Base-by-base conservation (phyloP, 2,888 invertebrate species). In the Dryadula phaetusa region DNA sequence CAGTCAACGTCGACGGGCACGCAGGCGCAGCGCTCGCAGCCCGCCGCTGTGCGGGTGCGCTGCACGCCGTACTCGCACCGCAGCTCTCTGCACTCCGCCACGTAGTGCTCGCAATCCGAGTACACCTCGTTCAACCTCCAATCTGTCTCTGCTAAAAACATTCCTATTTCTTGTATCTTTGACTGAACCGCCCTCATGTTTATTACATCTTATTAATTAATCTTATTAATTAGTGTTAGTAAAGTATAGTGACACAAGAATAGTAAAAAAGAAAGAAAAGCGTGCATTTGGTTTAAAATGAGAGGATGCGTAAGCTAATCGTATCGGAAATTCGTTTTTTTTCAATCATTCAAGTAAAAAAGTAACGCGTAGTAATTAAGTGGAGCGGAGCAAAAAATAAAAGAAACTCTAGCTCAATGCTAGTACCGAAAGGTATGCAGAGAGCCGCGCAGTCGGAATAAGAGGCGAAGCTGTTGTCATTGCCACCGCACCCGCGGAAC, bases 401-500 rank as follows among this genome's bases (percentile, higher is more conserved):
- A 34, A 3, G 40, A 3, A 18, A 4, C n/a, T 22, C 56, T 37
- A 16, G n/a, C 8, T 22, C 56, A 16, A 40, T 22, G 25, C 56
- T 6, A 16, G 56, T 56, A 56, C 56, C 56, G 56, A 40, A 22
- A 56, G 56, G 56, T 70, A 74, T 74, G 83, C 92, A 91, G 77
- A 74, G 72, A 61, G 58, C 62, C 63, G 94, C 87, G 88, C 97
- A 97, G 79, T 95, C 94, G 77, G 95, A 94, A 88, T 94, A 95
- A 65, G 95, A 94, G 83, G 91, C 94, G 94, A 97, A 98, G 93
- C 96, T 96, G 93, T 98, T 98, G 80, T 94, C 94, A 89, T 97
- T 97, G 79, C 98, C 98, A 72, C 95, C 96, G 89, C 98, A 98
- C 89, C 98, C 98, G 74, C 95, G 94, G 93, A 96, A 98, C 80